Evolutionary conservation across 2,888 invertebrate species (phyloP).

Genomic region (Lamproptera curius): DNA sequence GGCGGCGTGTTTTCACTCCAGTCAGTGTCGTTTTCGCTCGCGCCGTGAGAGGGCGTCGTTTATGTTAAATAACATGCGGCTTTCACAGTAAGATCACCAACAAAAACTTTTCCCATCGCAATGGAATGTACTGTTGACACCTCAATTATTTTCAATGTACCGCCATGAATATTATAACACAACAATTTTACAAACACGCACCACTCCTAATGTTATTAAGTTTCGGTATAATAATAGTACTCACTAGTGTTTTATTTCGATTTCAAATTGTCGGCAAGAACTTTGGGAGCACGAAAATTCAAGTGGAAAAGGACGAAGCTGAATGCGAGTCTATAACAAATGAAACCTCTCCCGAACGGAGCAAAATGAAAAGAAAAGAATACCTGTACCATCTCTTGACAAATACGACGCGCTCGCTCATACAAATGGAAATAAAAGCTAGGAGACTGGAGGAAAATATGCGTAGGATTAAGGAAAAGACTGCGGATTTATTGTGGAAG

Average conservation of each 20-base stretch:
- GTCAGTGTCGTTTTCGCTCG: constrained; percentile 68
- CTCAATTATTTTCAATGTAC: constrained; percentile 29
- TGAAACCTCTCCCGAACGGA: constrained; percentile 52
- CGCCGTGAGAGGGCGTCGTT: constrained; percentile 72
- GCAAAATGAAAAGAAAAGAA: constrained; percentile 68
- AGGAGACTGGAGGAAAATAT: constrained; percentile 77
- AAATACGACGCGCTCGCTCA: constrained; percentile 76
- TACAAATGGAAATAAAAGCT: constrained; percentile 79
- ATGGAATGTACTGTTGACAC: constrained; percentile 22
- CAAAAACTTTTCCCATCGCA: constrained; percentile 1
- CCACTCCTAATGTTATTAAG: constrained; percentile 58
- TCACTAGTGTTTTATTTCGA: constrained; percentile 56
- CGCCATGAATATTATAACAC: constrained; percentile 69
- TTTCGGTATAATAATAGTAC: constrained; percentile 52
- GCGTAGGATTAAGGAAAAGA: constrained; percentile 77
- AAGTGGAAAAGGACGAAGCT: constrained; percentile 41
- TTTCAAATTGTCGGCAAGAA: constrained; percentile 34
- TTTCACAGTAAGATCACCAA: constrained; percentile 28
- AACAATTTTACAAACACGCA: constrained; percentile 59
- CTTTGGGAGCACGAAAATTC: constrained; percentile 34
- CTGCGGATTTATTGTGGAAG: constrained; percentile 77
- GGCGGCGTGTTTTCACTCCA: constrained; percentile 58
- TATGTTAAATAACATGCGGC: constrained; percentile 59
- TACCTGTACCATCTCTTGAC: constrained; percentile 75
- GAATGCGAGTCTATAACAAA: constrained; percentile 60